A percentile compares a stretch with the other conserved stretches of the same genome.
Evolutionary conservation across 2,797 vertebrate species (phyloP).

Genomic region (Acrocephalus scirpaceus): DNA sequence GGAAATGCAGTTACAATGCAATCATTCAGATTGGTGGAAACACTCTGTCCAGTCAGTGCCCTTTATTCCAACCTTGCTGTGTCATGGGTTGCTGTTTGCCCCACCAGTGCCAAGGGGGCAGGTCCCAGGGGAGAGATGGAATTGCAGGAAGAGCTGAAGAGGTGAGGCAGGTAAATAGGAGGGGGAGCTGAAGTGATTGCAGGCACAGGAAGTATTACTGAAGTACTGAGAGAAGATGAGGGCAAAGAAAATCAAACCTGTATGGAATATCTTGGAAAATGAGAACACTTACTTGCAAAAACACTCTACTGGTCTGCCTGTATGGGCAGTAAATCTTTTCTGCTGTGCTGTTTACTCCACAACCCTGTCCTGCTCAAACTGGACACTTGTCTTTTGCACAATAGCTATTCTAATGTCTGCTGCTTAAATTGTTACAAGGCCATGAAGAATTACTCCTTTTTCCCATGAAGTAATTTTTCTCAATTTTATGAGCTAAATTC

Average conservation of each 20-base stretch:
- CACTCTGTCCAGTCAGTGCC: neutral
- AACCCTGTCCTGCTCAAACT: neutral
- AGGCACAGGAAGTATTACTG: neutral
- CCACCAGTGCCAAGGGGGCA: neutral
- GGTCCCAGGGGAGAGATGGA: neutral
- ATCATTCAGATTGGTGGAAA: neutral
- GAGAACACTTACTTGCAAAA: neutral
- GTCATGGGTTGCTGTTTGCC: neutral
- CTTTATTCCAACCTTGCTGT: neutral
- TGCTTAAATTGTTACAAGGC: neutral
- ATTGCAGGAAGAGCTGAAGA: neutral
- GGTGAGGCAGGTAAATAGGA: neutral
- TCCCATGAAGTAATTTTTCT: neutral
- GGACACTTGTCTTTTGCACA: neutral
- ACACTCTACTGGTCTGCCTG: neutral
- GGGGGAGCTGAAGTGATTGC: neutral
- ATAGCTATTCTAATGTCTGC: neutral
- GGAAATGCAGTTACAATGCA: neutral
- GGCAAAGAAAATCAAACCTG: neutral
- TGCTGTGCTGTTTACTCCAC: neutral
- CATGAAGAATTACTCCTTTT: neutral
- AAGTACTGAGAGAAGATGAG: neutral
- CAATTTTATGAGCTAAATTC: neutral
- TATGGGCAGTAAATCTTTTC: neutral
- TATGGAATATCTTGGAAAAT: neutral